Evolutionary conservation across 2,888 invertebrate species (phyloP).

Genomic region (Neuroscelio doddi): DNA sequence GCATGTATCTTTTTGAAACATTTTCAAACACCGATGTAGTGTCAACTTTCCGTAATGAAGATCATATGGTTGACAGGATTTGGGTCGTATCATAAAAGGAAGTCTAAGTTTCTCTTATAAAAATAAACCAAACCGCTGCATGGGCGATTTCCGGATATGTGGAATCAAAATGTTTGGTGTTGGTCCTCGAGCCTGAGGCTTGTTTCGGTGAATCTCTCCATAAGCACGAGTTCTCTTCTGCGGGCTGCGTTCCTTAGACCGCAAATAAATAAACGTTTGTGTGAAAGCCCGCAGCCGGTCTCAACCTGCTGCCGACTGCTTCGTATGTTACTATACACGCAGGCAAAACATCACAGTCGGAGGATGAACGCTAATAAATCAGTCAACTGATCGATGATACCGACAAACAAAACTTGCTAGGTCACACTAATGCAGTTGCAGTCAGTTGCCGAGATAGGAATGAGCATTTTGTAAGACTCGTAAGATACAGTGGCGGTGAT

Average conservation of each 20-base stretch:
- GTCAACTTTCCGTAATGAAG: slow-evolving; percentile 1
- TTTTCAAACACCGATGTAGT: too few relatives aligned
- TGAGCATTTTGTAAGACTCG: slow-evolving; percentile 18
- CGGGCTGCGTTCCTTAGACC: slow-evolving; percentile 27
- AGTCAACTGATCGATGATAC: slow-evolving; percentile 35
- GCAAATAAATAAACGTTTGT: slow-evolving; percentile 57
- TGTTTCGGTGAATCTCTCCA: background rate
- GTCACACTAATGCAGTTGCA: too few relatives aligned
- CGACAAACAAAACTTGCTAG: slow-evolving; percentile 17
- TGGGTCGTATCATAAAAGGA: slow-evolving; percentile 2
- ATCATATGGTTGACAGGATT: slow-evolving; percentile 5
- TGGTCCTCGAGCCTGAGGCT: slow-evolving; percentile 16
- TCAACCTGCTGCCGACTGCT: too few relatives aligned
- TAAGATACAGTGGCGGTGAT: background rate
- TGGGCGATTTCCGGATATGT: slow-evolving; percentile 57
- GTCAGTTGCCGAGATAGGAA: too few relatives aligned
- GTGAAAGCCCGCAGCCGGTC: slow-evolving; percentile 56
- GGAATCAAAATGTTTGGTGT: slow-evolving; percentile 23
- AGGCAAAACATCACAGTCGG: slow-evolving; percentile 15
- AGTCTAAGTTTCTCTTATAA: slow-evolving; percentile 49
- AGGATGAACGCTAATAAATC: slow-evolving; percentile 16
- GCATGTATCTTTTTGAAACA: too few relatives aligned
- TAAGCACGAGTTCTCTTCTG: slow-evolving; percentile 6
- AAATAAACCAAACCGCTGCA: slow-evolving; percentile 55
- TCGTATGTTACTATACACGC: slow-evolving; percentile 3